Evolutionary conservation across 2,888 invertebrate genomes (phyloP).

Genomic region (Pseudococcus longispinus): DNA sequence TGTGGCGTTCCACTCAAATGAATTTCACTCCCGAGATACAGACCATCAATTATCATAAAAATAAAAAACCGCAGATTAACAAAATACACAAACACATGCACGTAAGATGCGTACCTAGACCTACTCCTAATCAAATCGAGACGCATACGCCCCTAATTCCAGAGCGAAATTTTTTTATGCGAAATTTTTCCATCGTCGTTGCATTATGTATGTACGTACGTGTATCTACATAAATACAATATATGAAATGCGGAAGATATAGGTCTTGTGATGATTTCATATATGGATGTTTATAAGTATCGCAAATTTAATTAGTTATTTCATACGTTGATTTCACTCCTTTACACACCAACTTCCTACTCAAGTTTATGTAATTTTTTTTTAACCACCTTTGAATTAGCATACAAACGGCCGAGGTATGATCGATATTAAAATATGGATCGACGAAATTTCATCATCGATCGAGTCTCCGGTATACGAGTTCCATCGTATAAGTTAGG

Average conservation of each 20-base stretch:
- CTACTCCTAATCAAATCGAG: neutral
- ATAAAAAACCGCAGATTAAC: neutral
- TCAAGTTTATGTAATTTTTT: constrained; percentile 15
- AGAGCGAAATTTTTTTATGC: neutral
- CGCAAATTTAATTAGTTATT: constrained; percentile 46
- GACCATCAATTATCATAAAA: neutral
- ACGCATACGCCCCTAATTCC: neutral
- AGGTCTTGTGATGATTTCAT: constrained; percentile 14
- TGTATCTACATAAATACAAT: neutral
- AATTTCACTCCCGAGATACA: neutral
- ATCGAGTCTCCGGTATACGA: neutral
- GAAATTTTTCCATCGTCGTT: neutral
- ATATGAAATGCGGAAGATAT: constrained; percentile 7
- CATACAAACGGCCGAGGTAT: neutral
- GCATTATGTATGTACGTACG: neutral
- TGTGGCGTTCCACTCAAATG: neutral
- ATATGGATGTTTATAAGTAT: neutral
- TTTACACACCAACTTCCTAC: constrained; percentile 30
- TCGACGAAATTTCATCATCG: constrained; percentile 14
- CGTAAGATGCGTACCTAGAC: neutral
- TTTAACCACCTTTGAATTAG: constrained; percentile 19
- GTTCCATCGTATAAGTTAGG: neutral
- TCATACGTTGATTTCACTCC: constrained; percentile 30
- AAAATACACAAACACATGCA: neutral
- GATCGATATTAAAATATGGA: constrained; percentile 19